Percentiles rank a stretch among this genome's conserved stretches.
phyloP scores from a whole-genome alignment of 2,113 vertebrate species.

The Bothrops jararaca region DNA sequence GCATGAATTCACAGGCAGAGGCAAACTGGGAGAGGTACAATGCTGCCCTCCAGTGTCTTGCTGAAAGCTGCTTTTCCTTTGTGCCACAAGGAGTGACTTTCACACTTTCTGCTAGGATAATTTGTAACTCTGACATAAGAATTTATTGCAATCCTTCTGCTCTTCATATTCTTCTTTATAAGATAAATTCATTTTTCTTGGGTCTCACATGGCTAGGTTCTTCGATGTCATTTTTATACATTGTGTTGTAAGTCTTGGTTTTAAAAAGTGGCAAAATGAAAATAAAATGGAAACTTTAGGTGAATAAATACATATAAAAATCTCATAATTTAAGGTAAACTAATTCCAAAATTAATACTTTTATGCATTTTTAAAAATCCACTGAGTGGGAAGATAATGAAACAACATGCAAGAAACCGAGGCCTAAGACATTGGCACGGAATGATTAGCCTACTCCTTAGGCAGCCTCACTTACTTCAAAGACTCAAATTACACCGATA shows the following conservation, averaged over 20 bases:
- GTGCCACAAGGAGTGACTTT: background rate
- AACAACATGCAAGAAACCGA: background rate
- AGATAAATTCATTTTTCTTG: background rate
- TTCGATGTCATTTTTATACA: background rate
- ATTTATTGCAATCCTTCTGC: background rate
- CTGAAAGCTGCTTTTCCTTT: background rate
- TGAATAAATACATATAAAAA: background rate
- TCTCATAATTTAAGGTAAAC: background rate
- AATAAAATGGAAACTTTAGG: background rate
- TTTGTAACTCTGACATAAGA: background rate
- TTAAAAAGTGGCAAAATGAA: background rate
- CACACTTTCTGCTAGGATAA: background rate
- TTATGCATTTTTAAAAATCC: background rate
- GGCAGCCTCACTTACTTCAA: no score
- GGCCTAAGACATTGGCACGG: background rate
- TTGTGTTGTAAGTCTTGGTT: background rate
- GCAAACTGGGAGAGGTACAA: background rate
- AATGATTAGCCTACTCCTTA: background rate
- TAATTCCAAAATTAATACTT: background rate
- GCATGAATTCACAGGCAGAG: background rate
- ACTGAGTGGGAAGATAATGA: background rate
- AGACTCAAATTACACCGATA: background rate
- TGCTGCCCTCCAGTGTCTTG: slow-evolving; percentile 21
- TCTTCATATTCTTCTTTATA: background rate
- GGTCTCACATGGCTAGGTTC: background rate